Base-by-base conservation (phyloP, 2,888 invertebrate species). In the Carterocephalus palaemon region DNA sequence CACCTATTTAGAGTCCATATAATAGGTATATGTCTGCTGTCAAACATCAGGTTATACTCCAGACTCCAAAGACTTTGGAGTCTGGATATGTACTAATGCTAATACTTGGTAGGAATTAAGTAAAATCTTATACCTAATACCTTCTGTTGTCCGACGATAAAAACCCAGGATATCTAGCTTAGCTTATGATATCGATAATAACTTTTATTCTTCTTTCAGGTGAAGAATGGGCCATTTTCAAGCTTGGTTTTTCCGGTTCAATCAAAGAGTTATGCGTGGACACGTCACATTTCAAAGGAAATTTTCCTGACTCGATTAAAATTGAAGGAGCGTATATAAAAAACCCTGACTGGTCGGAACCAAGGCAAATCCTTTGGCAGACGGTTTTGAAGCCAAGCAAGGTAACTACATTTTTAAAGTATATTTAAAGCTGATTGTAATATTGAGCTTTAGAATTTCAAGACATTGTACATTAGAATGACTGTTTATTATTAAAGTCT, bases 211-310 rank as follows among this genome's bases (percentile, higher is more conserved):
- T 56, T 46, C 48, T 43, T 53, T 16, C 52, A 88, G 88, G 91
- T 31, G 75, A 82, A 52, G 91, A 91, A 72, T 91, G 90, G 90
- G 90, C 90, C 6, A 75, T 90, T 10, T 90, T 90, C 60, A 88
- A 85, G 56, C 71, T 91, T 33, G 90, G 90, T 4, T 82, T 84
- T 50, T 64, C 78, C 1, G 90, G 90, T 5, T 69, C 56, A 22
- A 71, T 90, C 13, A 67, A 74, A 29, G 75, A 75, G 52, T 72
- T 91, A 23, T 87, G 88, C 57, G 78, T 91, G 0, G 90, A 91
- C 56, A 91, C 91, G 1, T 77, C 80, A 6, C 89, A 90, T 59
- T 91, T 91, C 64, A 90, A 90, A 70, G 91, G 91, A 32, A 91
- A 91, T 64, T 91, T 83, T 58, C 91, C 91, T 0, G 90, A 91